Evolutionary conservation across 2,797 vertebrate genomes (phyloP), one percentile per base, ranked within the genome.

Genomic region (Hippocampus kuda): DNA sequence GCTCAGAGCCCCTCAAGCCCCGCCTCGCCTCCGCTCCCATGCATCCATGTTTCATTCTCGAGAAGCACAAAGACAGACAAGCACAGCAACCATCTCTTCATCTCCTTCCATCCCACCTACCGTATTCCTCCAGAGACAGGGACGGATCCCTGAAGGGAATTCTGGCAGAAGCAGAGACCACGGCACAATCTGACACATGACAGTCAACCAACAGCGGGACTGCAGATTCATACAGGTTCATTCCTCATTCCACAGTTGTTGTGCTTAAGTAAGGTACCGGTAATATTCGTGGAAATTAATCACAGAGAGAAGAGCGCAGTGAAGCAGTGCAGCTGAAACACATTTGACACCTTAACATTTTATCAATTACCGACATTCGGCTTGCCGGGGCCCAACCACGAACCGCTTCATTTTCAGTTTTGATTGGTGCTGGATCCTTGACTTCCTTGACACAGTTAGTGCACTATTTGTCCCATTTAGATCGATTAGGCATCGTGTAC

Each of bases 21-120:
- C 77, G 75, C 69, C 73, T 74, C 72, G 70, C 74, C 76, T 74
- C 73, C 75, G 74, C 76, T 69, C 64, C 59, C 66, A 76, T 77
- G 76, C 66, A 87, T 83, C 82, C 80, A 77, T 79, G 81, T 77
- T 84, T 84, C 70, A 75, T 75, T 79, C 72, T 70, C 65, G 66
- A 81, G 70, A 81, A 83, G 71, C 78, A 84, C 72, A 87, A 79
- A 85, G 76, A 70, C 70, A 46, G 51, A 54, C 73, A 75, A 10
- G 70, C 76, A 72, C 79, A 65, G 79, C 69, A 70, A 80, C 67
- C 68, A 75, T 75, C 74, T 73, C 77, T 74, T 75, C 68, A 72
- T 20, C 72, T 75, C 77, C 63, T 71, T 74, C 75, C 69, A 75
- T 75, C 75, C 70, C 66, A 75, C 75, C 71, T 56, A 74, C 69